Conservation (phyloP, 1,140 invertebrate genomes). For the Pentalonia nigronervosa region DNA sequence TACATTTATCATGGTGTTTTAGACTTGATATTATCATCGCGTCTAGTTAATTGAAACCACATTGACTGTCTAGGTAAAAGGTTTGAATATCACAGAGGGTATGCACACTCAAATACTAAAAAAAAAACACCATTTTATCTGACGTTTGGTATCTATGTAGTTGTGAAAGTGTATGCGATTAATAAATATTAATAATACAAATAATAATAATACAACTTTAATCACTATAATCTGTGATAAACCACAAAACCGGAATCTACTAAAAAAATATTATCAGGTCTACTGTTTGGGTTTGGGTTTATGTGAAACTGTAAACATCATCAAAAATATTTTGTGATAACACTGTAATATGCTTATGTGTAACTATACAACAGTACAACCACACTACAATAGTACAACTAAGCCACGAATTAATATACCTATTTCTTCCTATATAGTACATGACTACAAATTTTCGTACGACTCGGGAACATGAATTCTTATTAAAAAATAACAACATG, state of each 20-base stretch:
- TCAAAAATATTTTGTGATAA: slow-evolving; percentile 33
- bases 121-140: not conserved
- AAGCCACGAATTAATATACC: not conserved
- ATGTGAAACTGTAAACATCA: slow-evolving; percentile 32
- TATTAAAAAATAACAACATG: not conserved
- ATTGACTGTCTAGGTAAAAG: not conserved
- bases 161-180: too few species aligned
- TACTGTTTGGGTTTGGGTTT: too few species aligned
- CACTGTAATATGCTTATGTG: not conserved
- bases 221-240: not conserved
- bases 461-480: not conserved
- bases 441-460: not conserved
- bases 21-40: not conserved
- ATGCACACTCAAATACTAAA: too few species aligned
- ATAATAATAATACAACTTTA: too few species aligned
- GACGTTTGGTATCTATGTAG: not conserved
- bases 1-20: not conserved
- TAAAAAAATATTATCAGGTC: too few species aligned
- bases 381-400: too few species aligned
- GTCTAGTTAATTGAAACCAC: not conserved
- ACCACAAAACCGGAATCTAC: not conserved
- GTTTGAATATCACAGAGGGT: not conserved
- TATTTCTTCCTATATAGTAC: too few species aligned
- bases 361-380: not conserved
- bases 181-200: too few species aligned